Conservation (phyloP, 2,797 vertebrate genomes). For the Morelia viridis region DNA sequence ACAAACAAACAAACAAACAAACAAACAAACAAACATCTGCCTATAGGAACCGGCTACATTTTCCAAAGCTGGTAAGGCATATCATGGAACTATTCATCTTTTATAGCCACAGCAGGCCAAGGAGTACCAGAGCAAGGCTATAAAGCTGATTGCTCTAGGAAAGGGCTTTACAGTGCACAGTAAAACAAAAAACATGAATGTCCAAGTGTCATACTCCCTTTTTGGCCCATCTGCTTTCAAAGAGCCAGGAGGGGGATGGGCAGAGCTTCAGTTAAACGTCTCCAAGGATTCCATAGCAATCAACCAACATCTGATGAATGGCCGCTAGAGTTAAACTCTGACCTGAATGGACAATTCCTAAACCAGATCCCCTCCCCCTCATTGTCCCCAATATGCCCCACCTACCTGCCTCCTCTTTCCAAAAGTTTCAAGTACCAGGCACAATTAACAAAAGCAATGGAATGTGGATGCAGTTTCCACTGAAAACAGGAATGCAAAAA, state of each 20-base stretch:
- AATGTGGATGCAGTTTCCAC: conserved; percentile 65
- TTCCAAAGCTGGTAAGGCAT: conserved; percentile 67
- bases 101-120: conserved; percentile 68
- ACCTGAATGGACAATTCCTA: conserved; percentile 75
- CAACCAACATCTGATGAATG: conserved; percentile 84
- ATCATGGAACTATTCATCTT: conserved; percentile 70
- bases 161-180: conserved; percentile 70
- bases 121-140: conserved; percentile 67
- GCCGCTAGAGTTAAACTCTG: conserved; percentile 78
- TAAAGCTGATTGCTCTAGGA: conserved; percentile 72
- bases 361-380: conserved; percentile 68
- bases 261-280: conserved; percentile 72
- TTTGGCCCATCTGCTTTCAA: conserved; percentile 74
- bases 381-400: conserved; percentile 60
- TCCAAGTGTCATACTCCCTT: conserved; percentile 69
- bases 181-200: conserved; percentile 72
- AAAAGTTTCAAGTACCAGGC: conserved; percentile 78
- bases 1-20: conserved; percentile 44
- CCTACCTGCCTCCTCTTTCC: conserved; percentile 70
- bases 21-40: conserved; percentile 34
- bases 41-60: conserved; percentile 61
- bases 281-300: conserved; percentile 77
- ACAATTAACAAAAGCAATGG: conserved; percentile 76
- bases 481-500: conserved; percentile 54
- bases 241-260: conserved; percentile 71